Conservation (phyloP, 2,888 invertebrate species). For the Drosophila pegasa region DNA sequence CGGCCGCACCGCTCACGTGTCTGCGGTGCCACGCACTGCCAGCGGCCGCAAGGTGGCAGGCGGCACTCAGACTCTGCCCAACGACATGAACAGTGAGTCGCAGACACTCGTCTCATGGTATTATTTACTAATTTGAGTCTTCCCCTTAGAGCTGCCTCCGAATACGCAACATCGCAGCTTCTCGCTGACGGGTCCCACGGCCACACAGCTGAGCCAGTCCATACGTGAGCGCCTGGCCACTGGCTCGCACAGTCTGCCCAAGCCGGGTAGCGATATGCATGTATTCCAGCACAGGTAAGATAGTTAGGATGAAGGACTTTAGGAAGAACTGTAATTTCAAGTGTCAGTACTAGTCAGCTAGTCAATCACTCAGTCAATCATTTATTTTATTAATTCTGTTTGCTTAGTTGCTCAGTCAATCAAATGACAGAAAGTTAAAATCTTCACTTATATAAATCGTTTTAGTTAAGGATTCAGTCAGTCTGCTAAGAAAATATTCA, state of each 20-base stretch:
- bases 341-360: background rate
- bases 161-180: slow-evolving; percentile 93
- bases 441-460: too few species aligned
- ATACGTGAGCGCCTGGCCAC: slow-evolving; percentile 93
- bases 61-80: slow-evolving; percentile 94
- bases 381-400: too few species aligned
- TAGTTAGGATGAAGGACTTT: background rate
- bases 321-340: background rate
- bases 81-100: slow-evolving; percentile 89
- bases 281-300: slow-evolving; percentile 88
- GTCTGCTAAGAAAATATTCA: background rate
- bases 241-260: slow-evolving; percentile 94
- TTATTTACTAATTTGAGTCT: background rate
- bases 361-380: background rate
- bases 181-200: slow-evolving; percentile 93
- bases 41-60: slow-evolving; percentile 94
- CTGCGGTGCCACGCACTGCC: slow-evolving; percentile 92
- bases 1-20: slow-evolving; percentile 92
- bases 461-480: too few species aligned
- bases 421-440: too few species aligned
- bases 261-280: slow-evolving; percentile 88
- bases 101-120: background rate
- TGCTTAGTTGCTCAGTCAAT: too few species aligned
- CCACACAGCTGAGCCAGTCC: slow-evolving; percentile 94
- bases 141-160: slow-evolving; percentile 86